Base-by-base conservation (phyloP, 2,113 vertebrate genomes). In the Pithys albifrons region DNA sequence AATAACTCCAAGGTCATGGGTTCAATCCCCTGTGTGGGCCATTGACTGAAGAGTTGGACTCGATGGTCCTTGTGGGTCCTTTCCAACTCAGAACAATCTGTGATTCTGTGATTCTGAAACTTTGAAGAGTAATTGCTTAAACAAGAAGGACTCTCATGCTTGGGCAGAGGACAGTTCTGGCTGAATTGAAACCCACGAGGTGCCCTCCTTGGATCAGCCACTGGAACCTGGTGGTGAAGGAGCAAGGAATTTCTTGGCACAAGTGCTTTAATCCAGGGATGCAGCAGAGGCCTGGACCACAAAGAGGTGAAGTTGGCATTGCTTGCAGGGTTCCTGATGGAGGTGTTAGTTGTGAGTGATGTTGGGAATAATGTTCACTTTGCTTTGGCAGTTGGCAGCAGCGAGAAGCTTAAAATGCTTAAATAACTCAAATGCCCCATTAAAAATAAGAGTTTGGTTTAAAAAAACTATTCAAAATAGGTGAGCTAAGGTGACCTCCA, bases 131-230 rank as follows among this genome's bases (percentile, higher is more conserved):
- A 18, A 27, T 7, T 37, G 14, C 20, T 49, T 77, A 24, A 91
- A 19, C 2, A n/a, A 5, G 19, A 31, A 14, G 0, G 0, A 14
- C 12, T 43, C 8, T 67, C 4, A 1, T 2, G 1, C 29, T 52
- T 73, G 86, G 41, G 6, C 58, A 61, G 58, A 12, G 48, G 22
- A 35, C 2, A 4, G 6, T 72, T 85, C 48, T 35, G 15, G 6
- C 33, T 66, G 46, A 49, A 46, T 65, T 59, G 25, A 29, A 33
- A 48, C 43, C 8, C 3, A 19, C 24, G 39, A 67, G 4, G 2
- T 33, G 7, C 8, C 13, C 7, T 43, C 25, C 20, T 23, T 24
- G 12, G 9, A 6, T 7, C 4, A 12, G 48, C 17, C 20, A 17
- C n/a, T 22, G 27, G 62, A 58, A 19, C 3, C 17, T 59, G 23